A percentile compares a stretch with the other conserved stretches of the same genome.
These are phyloP conservation scores for Capitella teleta DNA, from an alignment of 1,140 invertebrate genomes.

Conservation along the genomic window DNA sequence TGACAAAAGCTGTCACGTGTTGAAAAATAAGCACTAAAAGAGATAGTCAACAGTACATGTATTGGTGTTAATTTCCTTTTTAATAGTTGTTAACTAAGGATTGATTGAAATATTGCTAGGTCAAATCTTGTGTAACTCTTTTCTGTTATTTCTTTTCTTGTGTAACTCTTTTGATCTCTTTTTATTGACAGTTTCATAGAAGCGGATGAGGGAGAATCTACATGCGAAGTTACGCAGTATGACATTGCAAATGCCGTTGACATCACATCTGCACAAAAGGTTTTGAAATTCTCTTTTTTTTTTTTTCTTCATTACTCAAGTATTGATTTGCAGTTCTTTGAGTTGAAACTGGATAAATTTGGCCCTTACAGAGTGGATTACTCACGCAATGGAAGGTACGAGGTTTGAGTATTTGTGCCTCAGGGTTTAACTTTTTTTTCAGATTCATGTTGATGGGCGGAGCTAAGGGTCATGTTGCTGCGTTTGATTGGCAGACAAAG, in stretches of 20 bases:
- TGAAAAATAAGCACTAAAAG: too few relatives aligned
- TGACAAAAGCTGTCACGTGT: too few relatives aligned
- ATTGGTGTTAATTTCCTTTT: neutral
- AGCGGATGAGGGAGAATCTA: slow-evolving; percentile 57
- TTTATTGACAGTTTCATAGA: slow-evolving; percentile 11
- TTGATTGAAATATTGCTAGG: neutral
- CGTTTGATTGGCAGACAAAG: slow-evolving; percentile 97
- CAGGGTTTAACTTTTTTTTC: slow-evolving; percentile 7
- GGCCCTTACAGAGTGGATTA: slow-evolving; percentile 84
- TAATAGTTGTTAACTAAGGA: neutral
- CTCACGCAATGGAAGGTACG: slow-evolving; percentile 71
- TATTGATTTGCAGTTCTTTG: slow-evolving; percentile 55
- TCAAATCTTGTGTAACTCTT: too few relatives aligned
- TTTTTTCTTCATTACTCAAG: neutral
- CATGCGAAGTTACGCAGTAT: slow-evolving; percentile 66
- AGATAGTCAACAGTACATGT: too few relatives aligned
- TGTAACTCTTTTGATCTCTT: neutral
- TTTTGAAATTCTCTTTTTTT: slow-evolving; percentile 9
- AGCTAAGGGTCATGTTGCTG: slow-evolving; percentile 80
- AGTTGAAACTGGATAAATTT: slow-evolving; percentile 69
- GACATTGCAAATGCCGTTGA: slow-evolving; percentile 74
- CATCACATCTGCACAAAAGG: slow-evolving; percentile 78
- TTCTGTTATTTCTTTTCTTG: neutral
- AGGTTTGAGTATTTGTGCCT: neutral
- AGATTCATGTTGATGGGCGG: slow-evolving; percentile 76